Evolutionary conservation across 1,140 invertebrate genomes (phyloP), one percentile per base, ranked within the genome.

Genomic region (Rhagoletis pomonella): DNA sequence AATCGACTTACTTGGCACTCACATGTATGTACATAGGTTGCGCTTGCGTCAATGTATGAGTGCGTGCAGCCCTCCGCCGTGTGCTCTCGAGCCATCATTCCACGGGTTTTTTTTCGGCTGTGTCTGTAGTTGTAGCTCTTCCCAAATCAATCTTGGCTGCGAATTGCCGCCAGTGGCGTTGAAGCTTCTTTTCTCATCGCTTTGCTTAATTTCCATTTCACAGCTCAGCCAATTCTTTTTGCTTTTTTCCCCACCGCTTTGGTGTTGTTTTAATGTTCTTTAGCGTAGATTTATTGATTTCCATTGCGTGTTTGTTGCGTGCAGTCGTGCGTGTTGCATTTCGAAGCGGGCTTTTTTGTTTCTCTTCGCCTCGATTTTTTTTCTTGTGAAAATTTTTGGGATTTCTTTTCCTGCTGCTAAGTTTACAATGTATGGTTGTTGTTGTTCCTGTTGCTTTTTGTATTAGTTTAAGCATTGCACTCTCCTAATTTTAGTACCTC

Each of bases 281-380:
- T 77, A 50, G 1, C 6, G n/a, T 39, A n/a, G 69, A 42, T 77
- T 81, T 81, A 81, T 81, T 81, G 73, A 81, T 81, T 81, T 81
- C 47, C 6, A 3, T 81, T 81, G 73, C 50, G 73, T 81, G 73
- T 1, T 42, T n/a, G 73, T n/a, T 55, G 73, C n/a, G 7, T 29
- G 73, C 73, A 81, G 73, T 81, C 73, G 73, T 55, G 73, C 73
- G 73, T 81, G 73, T 81, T 81, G 47, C 73, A 81, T 81, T 81
- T 12, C 60, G 60, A 12, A 62, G 9, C 4, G 4, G 12, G 4
- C 12, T 86, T 7, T 4, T 17, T 7, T 42, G 6, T 62, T 85
- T 85, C 44, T 81, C 17, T 50, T 3, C 9, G 55, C 6, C 17
- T 73, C 67, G 42, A 2, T 10, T 12, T 67, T 12, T 29, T 19